Evolutionary conservation across 2,797 vertebrate genomes (phyloP), one percentile per base, ranked within the genome.

Genomic region (Podargus strigoides): DNA sequence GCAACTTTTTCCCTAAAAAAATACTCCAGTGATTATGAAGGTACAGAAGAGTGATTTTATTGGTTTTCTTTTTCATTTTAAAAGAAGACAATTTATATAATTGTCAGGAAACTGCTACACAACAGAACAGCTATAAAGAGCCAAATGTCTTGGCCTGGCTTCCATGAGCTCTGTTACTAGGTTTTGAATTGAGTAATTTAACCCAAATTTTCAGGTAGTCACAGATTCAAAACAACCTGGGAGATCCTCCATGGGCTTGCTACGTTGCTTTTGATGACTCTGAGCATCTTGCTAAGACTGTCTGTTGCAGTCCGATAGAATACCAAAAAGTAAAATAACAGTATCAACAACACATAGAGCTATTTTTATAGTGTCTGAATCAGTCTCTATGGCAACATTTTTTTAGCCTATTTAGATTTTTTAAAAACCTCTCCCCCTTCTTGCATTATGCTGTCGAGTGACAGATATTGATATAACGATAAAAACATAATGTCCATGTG

Each of bases 321-420:
- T 22, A 84, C 14, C 58, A 93, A 58, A 87, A 91, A 85, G 64
- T 24, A 83, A 91, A 92, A 85, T 76, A 72, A 70, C 5, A 8
- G 14, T 68, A 83, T 52, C 79, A 84, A 94, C 88, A 85, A 77
- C 63, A 73, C n/a, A 49, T 30, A 49, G 55, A 85, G 30, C 47
- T 95, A 76, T 94, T 93, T 94, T 94, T 77, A 58, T 42, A 46
- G 28, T 56, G 28, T 75, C 70, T 85, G 76, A 89, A 76, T 85
- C 1, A 1, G 49, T 94, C 41, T 85, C 94, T 89, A 82, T 94
- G 73, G 87, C 72, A 96, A 94, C 89, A 58, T 50, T 77, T 90
- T 55, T 92, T 93, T 84, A 88, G 72, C 49, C 73, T 86, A 87
- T 85, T 94, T 87, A 79, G 23, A 52, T 79, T 59, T 56, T 77